phyloP scores from a whole-genome alignment of 2,888 invertebrate genomes.

The Cryptocephalus moraei region DNA sequence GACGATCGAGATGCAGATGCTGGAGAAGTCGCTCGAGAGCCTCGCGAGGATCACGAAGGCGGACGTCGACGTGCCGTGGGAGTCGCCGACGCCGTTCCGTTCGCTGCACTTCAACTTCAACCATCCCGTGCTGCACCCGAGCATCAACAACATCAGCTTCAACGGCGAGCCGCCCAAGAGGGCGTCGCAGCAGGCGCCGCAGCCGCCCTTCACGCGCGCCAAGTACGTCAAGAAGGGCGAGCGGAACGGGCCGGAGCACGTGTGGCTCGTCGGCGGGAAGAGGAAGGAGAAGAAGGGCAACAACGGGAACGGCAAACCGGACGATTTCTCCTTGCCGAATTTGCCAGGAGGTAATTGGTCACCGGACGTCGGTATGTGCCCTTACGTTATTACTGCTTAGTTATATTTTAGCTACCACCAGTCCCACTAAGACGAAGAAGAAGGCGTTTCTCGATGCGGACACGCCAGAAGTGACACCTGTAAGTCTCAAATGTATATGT shows the following conservation, averaged over 20 bases:
- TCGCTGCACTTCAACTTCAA: conserved; percentile 27
- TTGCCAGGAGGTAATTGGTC: conserved; percentile 48
- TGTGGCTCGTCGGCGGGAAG: conserved; percentile 19
- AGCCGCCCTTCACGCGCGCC: conserved; percentile 23
- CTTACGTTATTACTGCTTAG: background rate
- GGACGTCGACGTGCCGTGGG: conserved; percentile 7
- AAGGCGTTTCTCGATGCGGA: conserved; percentile 26
- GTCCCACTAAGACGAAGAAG: conserved; percentile 31
- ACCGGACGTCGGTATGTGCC: background rate
- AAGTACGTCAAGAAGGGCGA: conserved; percentile 30
- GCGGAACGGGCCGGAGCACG: conserved; percentile 16
- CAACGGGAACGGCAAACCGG: conserved; percentile 23
- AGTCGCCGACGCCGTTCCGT: conserved; percentile 31
- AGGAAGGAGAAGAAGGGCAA: conserved; percentile 17
- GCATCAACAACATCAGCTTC: conserved; percentile 36
- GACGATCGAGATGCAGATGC: conserved; percentile 23
- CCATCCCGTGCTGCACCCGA: conserved; percentile 26
- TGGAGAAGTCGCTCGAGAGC: conserved; percentile 28
- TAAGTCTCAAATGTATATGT: conserved; percentile 14
- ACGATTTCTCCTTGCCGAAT: conserved; percentile 50
- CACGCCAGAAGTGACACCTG: conserved; percentile 27
- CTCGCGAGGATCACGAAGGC: conserved; percentile 17
- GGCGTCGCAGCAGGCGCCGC: conserved; percentile 30
- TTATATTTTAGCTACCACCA: conserved; percentile 26
- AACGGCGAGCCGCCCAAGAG: conserved; percentile 20